These are phyloP conservation scores for Hesperia comma DNA, from an alignment of 2,888 invertebrate species.

Conservation along the genomic window DNA sequence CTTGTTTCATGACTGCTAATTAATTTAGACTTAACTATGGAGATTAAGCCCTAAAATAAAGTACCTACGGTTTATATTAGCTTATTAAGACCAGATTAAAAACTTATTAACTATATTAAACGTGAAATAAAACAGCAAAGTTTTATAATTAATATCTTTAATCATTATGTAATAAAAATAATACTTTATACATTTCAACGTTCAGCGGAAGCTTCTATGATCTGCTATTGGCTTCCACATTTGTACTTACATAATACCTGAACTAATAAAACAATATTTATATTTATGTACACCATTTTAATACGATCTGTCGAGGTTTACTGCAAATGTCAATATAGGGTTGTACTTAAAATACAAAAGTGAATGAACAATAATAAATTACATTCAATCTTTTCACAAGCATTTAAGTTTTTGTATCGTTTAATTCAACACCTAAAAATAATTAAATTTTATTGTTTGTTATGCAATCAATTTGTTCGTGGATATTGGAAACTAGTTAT, in stretches of 20 bases:
- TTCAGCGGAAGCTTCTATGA: slow-evolving; percentile 58
- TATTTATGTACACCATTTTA: slow-evolving; percentile 37
- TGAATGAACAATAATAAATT: neutral
- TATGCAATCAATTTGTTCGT: no score
- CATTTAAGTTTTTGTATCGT: neutral
- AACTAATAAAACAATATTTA: slow-evolving; percentile 38
- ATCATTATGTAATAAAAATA: slow-evolving; percentile 70
- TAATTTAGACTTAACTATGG: no score
- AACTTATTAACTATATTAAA: no score
- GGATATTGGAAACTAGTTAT: no score
- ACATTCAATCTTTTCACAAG: neutral
- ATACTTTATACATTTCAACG: slow-evolving; percentile 71
- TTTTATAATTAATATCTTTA: slow-evolving; percentile 58
- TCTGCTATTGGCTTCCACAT: slow-evolving; percentile 45
- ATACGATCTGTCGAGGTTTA: neutral
- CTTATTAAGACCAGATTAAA: no score
- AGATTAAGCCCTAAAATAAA: no score
- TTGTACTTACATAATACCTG: slow-evolving; percentile 47
- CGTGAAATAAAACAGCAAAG: slow-evolving; percentile 22
- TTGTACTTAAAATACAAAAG: neutral
- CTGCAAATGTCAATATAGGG: slow-evolving; percentile 6
- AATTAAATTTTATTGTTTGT: no score
- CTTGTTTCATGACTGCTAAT: no score
- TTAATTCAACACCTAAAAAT: no score
- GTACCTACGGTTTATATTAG: no score